These are phyloP conservation scores for Styela plicata DNA, from an alignment of 23 tunicate species.

Conservation along the genomic window DNA sequence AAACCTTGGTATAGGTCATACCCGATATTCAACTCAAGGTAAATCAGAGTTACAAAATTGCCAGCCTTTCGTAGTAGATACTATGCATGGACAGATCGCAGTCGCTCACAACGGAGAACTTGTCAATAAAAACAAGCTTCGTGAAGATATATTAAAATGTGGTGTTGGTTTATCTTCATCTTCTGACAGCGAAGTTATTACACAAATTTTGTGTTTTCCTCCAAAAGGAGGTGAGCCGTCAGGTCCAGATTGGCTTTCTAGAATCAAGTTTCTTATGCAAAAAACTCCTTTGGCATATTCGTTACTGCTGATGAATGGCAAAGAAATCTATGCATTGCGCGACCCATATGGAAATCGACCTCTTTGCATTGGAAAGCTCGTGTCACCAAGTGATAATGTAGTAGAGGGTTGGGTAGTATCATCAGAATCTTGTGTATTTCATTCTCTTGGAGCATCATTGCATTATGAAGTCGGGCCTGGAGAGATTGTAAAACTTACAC, in stretches of 20 bases:
- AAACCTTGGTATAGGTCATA: slow-evolving; percentile 74
- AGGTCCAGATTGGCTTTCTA: slow-evolving; percentile 41
- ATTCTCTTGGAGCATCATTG: slow-evolving; percentile 56
- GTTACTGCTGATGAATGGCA: slow-evolving; percentile 53
- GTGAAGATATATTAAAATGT: slow-evolving; percentile 60
- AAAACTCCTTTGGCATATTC: slow-evolving; percentile 65
- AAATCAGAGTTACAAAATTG: slow-evolving; percentile 61
- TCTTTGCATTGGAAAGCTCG: slow-evolving; percentile 54
- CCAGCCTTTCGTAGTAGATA: slow-evolving; percentile 84
- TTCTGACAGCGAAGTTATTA: slow-evolving; percentile 80
- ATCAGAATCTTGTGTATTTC: slow-evolving; percentile 88
- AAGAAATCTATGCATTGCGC: slow-evolving; percentile 58
- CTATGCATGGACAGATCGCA: slow-evolving; percentile 61
- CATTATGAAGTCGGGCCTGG: slow-evolving; percentile 72
- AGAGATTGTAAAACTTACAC: slow-evolving; percentile 40
- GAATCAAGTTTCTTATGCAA: slow-evolving; percentile 59
- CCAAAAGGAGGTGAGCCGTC: slow-evolving; percentile 31
- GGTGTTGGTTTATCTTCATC: slow-evolving; percentile 78
- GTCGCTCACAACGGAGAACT: slow-evolving; percentile 94
- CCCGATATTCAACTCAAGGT: slow-evolving; percentile 78
- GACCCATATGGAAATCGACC: slow-evolving; percentile 90
- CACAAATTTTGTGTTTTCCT: slow-evolving; percentile 74
- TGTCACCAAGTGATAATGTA: slow-evolving; percentile 3
- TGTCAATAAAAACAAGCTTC: slow-evolving; percentile 44
- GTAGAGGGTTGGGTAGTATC: slow-evolving; percentile 62